These are phyloP conservation scores for Morelia viridis DNA, from an alignment of 2,797 vertebrate species.

Conservation along the genomic window DNA sequence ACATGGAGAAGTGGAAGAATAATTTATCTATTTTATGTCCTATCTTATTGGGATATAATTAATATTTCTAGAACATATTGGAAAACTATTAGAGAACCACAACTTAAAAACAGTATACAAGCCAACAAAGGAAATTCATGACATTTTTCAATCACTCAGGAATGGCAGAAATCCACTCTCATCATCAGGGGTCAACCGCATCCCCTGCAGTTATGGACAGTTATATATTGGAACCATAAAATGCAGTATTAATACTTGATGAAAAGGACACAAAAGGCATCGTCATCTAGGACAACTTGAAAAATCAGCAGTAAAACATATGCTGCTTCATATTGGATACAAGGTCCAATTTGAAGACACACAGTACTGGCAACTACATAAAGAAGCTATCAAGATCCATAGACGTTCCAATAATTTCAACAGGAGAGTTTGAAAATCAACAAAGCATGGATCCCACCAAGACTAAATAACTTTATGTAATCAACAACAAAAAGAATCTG, in stretches of 20 bases:
- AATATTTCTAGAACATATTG: neutral
- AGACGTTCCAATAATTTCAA: neutral
- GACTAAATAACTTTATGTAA: neutral
- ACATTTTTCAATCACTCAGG: neutral
- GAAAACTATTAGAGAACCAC: neutral
- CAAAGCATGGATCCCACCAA: neutral
- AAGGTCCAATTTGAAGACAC: neutral
- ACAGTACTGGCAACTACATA: neutral
- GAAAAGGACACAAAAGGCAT: neutral
- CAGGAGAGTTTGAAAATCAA: neutral
- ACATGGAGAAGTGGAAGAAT: neutral
- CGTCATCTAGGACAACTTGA: neutral
- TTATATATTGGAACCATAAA: neutral
- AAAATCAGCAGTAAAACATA: neutral
- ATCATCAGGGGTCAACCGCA: neutral
- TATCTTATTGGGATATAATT: neutral
- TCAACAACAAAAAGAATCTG: neutral
- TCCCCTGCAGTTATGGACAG: neutral
- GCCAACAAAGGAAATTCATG: neutral
- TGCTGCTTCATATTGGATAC: neutral
- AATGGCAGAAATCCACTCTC: neutral
- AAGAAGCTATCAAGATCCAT: neutral
- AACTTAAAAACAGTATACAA: neutral
- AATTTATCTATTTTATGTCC: neutral
- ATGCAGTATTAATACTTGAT: neutral